Conservation (phyloP, 2,888 invertebrate genomes). For the Hypolimnas misippus region DNA sequence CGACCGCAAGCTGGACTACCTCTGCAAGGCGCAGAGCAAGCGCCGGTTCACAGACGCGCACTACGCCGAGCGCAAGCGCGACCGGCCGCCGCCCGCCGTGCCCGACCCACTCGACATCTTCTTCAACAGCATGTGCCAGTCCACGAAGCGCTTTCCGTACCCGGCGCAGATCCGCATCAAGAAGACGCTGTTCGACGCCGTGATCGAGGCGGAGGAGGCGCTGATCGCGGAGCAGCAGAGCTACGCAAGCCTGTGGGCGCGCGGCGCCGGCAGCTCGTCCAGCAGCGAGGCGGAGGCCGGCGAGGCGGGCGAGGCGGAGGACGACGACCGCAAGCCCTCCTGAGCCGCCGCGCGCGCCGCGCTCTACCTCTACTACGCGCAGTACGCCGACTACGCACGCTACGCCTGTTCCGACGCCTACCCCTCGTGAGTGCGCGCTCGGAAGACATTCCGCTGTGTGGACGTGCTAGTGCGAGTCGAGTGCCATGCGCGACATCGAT, state of each 20-base stretch:
- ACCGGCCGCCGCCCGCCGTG: slow-evolving; percentile 39
- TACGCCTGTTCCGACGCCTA: slow-evolving; percentile 41
- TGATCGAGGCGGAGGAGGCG: slow-evolving; percentile 72
- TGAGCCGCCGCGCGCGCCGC: slow-evolving; percentile 50
- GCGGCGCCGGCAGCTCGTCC: slow-evolving; percentile 55
- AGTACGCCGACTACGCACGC: slow-evolving; percentile 44
- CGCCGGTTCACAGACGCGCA: slow-evolving; percentile 47
- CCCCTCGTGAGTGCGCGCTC: slow-evolving; percentile 53
- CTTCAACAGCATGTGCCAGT: slow-evolving; percentile 79
- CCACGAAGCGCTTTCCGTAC: slow-evolving; percentile 72
- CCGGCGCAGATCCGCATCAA: slow-evolving; percentile 74
- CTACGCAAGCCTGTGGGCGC: slow-evolving; percentile 73
- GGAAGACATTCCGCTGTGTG: not conserved
- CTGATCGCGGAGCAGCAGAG: slow-evolving; percentile 71
- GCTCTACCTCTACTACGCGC: slow-evolving; percentile 42
- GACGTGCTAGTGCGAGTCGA: not conserved
- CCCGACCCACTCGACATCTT: slow-evolving; percentile 60
- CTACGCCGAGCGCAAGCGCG: slow-evolving; percentile 42
- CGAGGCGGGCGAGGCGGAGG: slow-evolving; percentile 40
- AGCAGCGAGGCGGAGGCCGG: slow-evolving; percentile 54
- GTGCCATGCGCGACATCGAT: slow-evolving; percentile 45
- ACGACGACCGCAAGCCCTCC: slow-evolving; percentile 57
- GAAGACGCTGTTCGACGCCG: slow-evolving; percentile 68
- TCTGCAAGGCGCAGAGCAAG: slow-evolving; percentile 59
- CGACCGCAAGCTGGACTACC: slow-evolving; percentile 65